Conservation (phyloP, 2,797 vertebrate genomes). For the Amazona finschi region DNA sequence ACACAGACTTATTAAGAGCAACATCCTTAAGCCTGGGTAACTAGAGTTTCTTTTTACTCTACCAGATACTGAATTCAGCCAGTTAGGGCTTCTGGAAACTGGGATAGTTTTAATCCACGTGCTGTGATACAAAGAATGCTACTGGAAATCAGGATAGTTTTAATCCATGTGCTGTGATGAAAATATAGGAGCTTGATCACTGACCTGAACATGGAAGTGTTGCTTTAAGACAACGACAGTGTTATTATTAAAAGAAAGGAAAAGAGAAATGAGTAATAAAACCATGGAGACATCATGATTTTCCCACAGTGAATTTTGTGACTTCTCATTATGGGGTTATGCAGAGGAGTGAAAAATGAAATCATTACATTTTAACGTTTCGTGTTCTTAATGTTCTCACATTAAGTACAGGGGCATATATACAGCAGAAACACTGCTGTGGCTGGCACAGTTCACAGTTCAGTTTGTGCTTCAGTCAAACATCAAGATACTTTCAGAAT, state of each 20-base stretch:
- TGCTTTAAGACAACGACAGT: background rate
- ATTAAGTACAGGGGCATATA: background rate
- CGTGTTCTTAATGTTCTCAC: background rate
- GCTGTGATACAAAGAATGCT: background rate
- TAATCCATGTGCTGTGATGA: background rate
- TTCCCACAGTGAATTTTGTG: constrained; percentile 12
- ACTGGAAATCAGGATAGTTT: background rate
- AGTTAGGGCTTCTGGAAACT: background rate
- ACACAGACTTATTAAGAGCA: background rate
- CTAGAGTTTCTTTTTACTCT: background rate
- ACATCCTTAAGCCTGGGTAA: background rate
- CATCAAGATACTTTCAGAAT: background rate
- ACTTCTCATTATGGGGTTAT: background rate
- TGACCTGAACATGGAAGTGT: background rate
- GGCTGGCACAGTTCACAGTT: background rate
- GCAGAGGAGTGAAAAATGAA: background rate
- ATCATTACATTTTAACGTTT: background rate
- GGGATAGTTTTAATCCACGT: background rate
- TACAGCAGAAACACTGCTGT: background rate
- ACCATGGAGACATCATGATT: background rate
- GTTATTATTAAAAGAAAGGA: background rate
- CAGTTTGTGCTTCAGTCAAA: background rate
- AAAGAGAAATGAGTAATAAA: background rate
- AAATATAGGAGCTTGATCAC: background rate
- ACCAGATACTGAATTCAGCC: background rate